These are phyloP conservation scores for Galemys pyrenaicus DNA, from an alignment of 2,113 vertebrate genomes.

Conservation along the genomic window DNA sequence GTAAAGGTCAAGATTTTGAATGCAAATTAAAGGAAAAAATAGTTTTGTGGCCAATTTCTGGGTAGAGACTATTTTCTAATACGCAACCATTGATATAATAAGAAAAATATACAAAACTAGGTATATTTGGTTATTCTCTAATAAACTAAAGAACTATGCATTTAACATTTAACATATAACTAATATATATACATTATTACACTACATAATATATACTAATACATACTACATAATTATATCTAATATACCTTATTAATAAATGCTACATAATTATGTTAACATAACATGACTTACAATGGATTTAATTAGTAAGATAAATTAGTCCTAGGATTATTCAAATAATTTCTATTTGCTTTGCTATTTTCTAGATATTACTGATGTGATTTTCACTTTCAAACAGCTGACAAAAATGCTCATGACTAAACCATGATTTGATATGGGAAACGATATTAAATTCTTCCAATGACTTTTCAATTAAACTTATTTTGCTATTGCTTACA, in stretches of 20 bases:
- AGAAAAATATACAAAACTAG: constrained; percentile 17
- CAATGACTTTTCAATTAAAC: not conserved
- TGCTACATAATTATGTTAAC: not conserved
- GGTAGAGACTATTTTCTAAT: constrained; percentile 16
- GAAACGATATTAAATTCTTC: not conserved
- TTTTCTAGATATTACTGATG: not conserved
- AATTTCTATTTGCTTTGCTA: constrained; percentile 19
- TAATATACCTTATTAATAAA: too few species aligned
- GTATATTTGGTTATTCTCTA: not conserved
- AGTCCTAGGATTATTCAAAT: constrained; percentile 18
- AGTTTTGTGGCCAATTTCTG: constrained; percentile 24
- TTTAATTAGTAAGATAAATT: not conserved
- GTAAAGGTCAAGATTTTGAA: not conserved
- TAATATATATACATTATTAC: not conserved
- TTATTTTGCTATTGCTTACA: not conserved
- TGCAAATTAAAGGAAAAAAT: constrained; percentile 38
- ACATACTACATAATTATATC: not conserved
- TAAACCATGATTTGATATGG: not conserved
- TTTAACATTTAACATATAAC: constrained; percentile 45
- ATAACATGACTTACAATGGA: not conserved
- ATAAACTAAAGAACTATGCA: not conserved
- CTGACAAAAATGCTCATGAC: not conserved
- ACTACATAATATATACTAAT: not conserved
- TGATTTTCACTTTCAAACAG: not conserved
- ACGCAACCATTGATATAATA: constrained; percentile 7